Percentiles rank a stretch among this genome's conserved stretches.
Evolutionary conservation across 2,113 vertebrate genomes (phyloP).

Genomic region (Cynoglossus semilaevis): DNA sequence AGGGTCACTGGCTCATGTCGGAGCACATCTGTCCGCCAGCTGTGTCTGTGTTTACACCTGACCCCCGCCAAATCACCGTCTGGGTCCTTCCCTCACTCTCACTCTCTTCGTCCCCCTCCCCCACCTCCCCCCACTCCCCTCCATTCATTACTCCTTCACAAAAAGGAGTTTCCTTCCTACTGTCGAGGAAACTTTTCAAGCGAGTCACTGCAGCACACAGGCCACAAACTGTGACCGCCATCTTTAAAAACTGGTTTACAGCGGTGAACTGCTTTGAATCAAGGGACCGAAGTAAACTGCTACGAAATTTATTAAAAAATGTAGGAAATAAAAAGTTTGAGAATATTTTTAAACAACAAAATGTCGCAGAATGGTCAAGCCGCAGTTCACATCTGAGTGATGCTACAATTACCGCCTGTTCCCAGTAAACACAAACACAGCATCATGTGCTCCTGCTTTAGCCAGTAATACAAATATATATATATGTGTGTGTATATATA

Average conservation of each 20-base stretch:
- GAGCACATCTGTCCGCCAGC: slow-evolving; percentile 75
- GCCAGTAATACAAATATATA: slow-evolving; percentile 45
- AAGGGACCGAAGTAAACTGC: too few species aligned
- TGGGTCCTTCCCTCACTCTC: slow-evolving; percentile 51
- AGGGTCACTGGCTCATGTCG: slow-evolving; percentile 60
- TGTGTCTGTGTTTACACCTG: slow-evolving; percentile 84
- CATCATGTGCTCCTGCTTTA: slow-evolving; percentile 50
- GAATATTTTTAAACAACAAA: too few species aligned
- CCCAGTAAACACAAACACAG: slow-evolving; percentile 47
- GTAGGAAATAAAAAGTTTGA: too few species aligned
- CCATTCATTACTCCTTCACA: not conserved
- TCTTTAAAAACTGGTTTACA: slow-evolving; percentile 51
- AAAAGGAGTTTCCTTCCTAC: slow-evolving; percentile 57
- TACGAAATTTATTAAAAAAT: too few species aligned
- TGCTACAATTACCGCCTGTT: slow-evolving; percentile 48
- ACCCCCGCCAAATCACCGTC: slow-evolving; percentile 68
- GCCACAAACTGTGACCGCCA: slow-evolving; percentile 8
- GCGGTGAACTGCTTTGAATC: not conserved
- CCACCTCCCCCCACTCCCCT: not conserved
- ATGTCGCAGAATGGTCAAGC: too few species aligned
- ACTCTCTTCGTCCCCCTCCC: slow-evolving; percentile 22
- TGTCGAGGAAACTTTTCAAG: slow-evolving; percentile 62
- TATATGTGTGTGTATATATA: not conserved
- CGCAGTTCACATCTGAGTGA: slow-evolving; percentile 45
- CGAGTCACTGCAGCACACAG: slow-evolving; percentile 19